Percentiles rank a stretch among this genome's conserved stretches.
These are phyloP conservation scores for Melanotaenia parkinsoni DNA, from an alignment of 2,797 vertebrate species.

Conservation along the genomic window DNA sequence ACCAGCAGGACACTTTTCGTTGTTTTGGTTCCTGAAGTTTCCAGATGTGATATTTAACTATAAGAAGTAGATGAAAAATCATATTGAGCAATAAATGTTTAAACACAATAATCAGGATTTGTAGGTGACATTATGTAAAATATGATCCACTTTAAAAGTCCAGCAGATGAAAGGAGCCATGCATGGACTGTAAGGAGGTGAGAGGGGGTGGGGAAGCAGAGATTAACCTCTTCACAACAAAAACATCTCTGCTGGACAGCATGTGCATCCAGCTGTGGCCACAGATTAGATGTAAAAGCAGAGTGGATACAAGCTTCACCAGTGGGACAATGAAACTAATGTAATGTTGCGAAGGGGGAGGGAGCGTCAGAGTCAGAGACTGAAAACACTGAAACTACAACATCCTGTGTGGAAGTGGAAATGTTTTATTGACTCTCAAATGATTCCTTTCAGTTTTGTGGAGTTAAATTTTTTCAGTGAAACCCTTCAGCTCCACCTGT, in stretches of 20 bases:
- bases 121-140: not conserved
- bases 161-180: conserved; percentile 3
- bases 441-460: too few relatives aligned
- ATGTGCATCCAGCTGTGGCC: conserved; percentile 50
- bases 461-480: too few relatives aligned
- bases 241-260: conserved; percentile 56
- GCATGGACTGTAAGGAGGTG: not conserved
- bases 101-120: not conserved
- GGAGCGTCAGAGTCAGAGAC: not conserved
- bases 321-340: conserved; percentile 36
- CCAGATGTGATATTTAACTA: too few relatives aligned
- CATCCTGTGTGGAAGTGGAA: too few relatives aligned
- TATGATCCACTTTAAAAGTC: conserved; percentile 30
- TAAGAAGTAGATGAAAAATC: too few relatives aligned
- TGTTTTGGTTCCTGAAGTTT: too few relatives aligned
- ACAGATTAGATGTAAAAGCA: conserved; percentile 64
- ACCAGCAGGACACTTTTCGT: too few relatives aligned
- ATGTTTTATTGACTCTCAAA: too few relatives aligned
- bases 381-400: too few relatives aligned
- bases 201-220: conserved; percentile 1
- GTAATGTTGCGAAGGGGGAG: conserved; percentile 8
- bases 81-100: not conserved
- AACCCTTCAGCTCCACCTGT: too few relatives aligned
- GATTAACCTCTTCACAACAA: conserved; percentile 52
- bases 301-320: conserved; percentile 37